A percentile compares a stretch with the other conserved stretches of the same genome.
Conservation (phyloP, 1,140 invertebrate genomes). For the Aphidius gifuensis region DNA sequence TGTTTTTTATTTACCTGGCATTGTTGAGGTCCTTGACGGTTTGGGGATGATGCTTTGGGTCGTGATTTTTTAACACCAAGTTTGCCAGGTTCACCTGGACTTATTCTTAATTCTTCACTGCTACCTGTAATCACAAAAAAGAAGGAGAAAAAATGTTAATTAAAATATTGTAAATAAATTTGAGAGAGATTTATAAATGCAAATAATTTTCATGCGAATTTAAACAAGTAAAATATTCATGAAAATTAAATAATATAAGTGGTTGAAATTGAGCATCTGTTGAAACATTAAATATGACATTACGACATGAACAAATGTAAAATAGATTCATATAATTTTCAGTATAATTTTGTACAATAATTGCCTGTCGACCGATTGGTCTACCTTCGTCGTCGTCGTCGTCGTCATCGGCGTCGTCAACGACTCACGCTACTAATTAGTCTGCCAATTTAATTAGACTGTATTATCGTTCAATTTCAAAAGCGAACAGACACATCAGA, state of each 20-base stretch:
- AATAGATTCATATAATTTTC: too few species aligned
- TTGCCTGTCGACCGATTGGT: too few species aligned
- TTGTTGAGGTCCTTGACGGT: constrained; percentile 75
- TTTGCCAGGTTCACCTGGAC: constrained; percentile 49
- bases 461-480: constrained; percentile 49
- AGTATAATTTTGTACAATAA: too few species aligned
- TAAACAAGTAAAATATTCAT: not conserved
- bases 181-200: not conserved
- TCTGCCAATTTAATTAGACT: constrained; percentile 46
- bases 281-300: too few species aligned
- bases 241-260: too few species aligned
- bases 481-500: too few species aligned
- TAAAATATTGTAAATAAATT: not conserved
- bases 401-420: not conserved
- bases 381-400: too few species aligned
- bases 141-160: not conserved
- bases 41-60: constrained; percentile 73
- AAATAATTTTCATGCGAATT: not conserved
- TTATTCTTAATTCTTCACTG: constrained; percentile 52
- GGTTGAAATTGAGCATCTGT: too few species aligned
- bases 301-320: too few species aligned
- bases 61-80: constrained; percentile 65
- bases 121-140: constrained; percentile 45
- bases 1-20: constrained; percentile 62
- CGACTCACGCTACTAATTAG: constrained; percentile 34